These are phyloP conservation scores for Tetranychus truncatus DNA, from an alignment of 2,888 invertebrate species.

Conservation along the genomic window DNA sequence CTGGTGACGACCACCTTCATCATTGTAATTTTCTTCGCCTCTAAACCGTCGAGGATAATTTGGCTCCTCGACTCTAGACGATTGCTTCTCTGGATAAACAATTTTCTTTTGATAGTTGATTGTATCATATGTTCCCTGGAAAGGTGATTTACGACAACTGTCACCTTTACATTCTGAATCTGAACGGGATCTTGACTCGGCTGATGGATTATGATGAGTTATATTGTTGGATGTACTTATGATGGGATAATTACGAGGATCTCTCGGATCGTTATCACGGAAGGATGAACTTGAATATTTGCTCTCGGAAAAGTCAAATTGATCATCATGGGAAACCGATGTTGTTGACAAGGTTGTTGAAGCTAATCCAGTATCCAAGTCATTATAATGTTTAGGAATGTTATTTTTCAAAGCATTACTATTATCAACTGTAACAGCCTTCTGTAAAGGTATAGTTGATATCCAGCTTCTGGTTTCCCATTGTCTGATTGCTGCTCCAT, in stretches of 20 bases:
- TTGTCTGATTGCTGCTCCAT: background rate
- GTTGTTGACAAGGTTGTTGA: background rate
- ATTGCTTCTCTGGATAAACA: background rate
- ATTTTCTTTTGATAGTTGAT: conserved; percentile 6
- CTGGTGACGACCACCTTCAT: background rate
- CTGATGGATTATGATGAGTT: background rate
- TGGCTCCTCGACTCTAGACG: background rate
- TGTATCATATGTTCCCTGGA: conserved; percentile 9
- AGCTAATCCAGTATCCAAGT: background rate
- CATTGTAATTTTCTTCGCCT: background rate
- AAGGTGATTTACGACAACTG: conserved; percentile 7
- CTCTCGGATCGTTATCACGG: background rate
- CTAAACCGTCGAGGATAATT: background rate
- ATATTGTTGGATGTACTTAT: background rate
- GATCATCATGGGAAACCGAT: background rate
- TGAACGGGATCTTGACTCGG: background rate
- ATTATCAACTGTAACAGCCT: background rate
- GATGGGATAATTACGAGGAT: background rate
- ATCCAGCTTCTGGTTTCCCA: conserved; percentile 8
- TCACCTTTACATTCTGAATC: background rate
- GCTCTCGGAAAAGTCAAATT: background rate
- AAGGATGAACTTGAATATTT: background rate
- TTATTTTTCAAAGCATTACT: background rate
- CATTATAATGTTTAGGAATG: background rate
- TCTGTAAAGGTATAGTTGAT: conserved; percentile 4